Conservation (phyloP, 2,797 vertebrate species). For the Australoheros facetus region DNA sequence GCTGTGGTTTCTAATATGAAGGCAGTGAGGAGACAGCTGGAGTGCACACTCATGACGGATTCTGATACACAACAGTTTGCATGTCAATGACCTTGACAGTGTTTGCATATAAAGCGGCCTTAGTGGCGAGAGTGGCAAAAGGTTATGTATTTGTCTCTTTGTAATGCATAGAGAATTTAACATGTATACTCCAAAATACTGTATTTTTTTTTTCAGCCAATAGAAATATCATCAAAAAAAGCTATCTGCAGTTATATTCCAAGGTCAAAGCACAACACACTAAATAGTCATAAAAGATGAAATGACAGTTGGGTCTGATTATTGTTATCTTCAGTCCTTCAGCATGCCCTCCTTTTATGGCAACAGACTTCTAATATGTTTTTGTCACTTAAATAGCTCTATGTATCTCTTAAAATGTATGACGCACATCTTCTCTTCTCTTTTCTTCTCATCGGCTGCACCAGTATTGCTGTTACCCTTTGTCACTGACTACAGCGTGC, state of each 20-base stretch:
- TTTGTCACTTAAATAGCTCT: slow-evolving; percentile 21
- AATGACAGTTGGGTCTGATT: slow-evolving; percentile 43
- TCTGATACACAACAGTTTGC: not conserved
- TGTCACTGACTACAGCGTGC: slow-evolving; percentile 35
- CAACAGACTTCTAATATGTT: slow-evolving; percentile 25
- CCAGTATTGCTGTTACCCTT: not conserved
- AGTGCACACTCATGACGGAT: not conserved
- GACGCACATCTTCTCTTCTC: not conserved
- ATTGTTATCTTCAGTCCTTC: slow-evolving; percentile 49
- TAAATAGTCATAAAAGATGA: slow-evolving; percentile 53
- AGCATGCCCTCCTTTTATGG: slow-evolving; percentile 32
- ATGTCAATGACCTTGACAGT: not conserved
- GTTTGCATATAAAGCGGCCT: not conserved
- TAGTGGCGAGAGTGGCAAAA: not conserved
- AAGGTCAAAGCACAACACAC: slow-evolving; percentile 51
- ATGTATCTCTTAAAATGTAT: slow-evolving; percentile 26
- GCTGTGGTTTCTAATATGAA: slow-evolving; percentile 1
- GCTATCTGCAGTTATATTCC: not conserved
- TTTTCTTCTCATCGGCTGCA: not conserved
- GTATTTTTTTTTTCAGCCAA: not conserved
- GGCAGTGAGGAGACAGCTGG: not conserved
- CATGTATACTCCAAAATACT: not conserved
- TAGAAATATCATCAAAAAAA: slow-evolving; percentile 1
- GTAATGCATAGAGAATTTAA: not conserved
- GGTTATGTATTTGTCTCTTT: slow-evolving; percentile 2